Evolutionary conservation across 2,113 vertebrate genomes (phyloP).

Genomic region (Turdus rufiventris): DNA sequence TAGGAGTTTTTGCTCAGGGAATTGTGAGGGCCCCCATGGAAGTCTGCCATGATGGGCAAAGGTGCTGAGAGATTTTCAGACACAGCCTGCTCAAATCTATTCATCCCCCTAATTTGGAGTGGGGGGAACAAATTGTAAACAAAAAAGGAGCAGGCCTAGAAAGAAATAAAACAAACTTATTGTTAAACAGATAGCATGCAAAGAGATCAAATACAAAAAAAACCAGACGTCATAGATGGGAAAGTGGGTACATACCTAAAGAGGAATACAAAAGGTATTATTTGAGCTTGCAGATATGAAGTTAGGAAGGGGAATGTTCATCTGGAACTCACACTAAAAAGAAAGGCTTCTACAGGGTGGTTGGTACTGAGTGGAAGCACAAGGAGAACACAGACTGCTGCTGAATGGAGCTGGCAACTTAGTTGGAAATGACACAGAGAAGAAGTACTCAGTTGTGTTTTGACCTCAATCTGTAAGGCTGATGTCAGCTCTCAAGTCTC

Average conservation of each 20-base stretch:
- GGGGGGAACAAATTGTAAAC: no score
- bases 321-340: not conserved
- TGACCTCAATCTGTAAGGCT: not conserved
- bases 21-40: not conserved
- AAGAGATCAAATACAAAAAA: not conserved
- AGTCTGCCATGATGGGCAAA: not conserved
- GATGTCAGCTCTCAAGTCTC: not conserved
- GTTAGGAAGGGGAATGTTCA: not conserved
- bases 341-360: not conserved
- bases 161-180: not conserved
- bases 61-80: not conserved
- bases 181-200: not conserved
- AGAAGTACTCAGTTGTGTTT: not conserved
- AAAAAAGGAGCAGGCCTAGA: not conserved
- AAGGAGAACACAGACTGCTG: not conserved
- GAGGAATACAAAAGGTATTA: not conserved
- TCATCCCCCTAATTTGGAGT: rapidly evolving
- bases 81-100: not conserved
- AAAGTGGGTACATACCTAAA: not conserved
- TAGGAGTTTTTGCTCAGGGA: not conserved
- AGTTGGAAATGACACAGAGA: not conserved
- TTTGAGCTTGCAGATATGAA: not conserved
- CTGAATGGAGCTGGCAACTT: not conserved
- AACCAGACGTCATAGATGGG: rapidly evolving
- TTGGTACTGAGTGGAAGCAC: not conserved